Evolutionary conservation across 1,140 invertebrate genomes (phyloP).

Genomic region (Bombus ignitus): DNA sequence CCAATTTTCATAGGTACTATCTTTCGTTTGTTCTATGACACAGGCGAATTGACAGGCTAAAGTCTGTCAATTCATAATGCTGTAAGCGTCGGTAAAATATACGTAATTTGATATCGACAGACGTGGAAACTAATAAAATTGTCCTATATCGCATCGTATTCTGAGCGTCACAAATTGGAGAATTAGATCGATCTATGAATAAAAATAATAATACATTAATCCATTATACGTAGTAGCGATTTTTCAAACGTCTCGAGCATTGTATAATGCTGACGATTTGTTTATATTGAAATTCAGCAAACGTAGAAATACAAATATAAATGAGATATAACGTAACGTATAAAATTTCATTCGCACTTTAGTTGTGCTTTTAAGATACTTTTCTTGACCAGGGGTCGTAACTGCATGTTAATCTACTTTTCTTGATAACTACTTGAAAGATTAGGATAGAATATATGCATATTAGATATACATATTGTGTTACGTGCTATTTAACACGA

Average conservation of each 20-base stretch:
- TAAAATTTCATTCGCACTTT: neutral
- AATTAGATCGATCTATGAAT: too few species aligned
- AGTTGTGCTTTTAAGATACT: neutral
- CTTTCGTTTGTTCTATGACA: neutral
- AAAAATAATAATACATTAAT: too few species aligned
- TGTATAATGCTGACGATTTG: neutral
- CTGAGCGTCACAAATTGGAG: too few species aligned
- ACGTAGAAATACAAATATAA: too few species aligned
- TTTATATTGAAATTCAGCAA: too few species aligned
- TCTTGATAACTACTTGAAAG: neutral
- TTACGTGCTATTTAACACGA: neutral
- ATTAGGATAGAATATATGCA: neutral
- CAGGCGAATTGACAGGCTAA: neutral
- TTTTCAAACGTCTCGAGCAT: neutral
- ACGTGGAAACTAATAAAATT: neutral
- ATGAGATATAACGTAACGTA: too few species aligned
- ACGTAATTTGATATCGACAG: neutral
- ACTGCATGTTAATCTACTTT: neutral
- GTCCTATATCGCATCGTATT: too few species aligned
- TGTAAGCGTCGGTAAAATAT: neutral
- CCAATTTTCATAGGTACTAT: too few species aligned
- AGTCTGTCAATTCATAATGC: neutral
- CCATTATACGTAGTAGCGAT: neutral
- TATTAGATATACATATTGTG: neutral
- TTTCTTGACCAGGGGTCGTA: neutral